Percentiles rank a stretch among this genome's conserved stretches.
phyloP scores from a whole-genome alignment of 2,797 vertebrate species.

The Miichthys miiuy region DNA sequence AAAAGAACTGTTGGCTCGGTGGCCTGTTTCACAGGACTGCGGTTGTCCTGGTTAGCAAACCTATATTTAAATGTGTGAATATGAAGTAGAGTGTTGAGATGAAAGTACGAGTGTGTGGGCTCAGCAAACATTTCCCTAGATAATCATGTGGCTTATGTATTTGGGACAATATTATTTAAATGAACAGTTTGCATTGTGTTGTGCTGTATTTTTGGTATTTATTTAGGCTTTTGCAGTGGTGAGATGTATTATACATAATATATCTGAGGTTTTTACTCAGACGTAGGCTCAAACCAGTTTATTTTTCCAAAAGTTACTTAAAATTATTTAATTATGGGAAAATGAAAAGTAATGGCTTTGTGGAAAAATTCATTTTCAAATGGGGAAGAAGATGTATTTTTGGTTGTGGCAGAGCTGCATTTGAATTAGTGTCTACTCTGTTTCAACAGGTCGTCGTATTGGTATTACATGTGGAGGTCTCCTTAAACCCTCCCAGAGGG shows the following conservation, averaged over 20 bases:
- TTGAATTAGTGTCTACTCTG: slow-evolving; percentile 67
- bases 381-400: slow-evolving; percentile 34
- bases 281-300: slow-evolving; percentile 49
- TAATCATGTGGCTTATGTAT: slow-evolving; percentile 51
- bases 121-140: slow-evolving; percentile 47
- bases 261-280: slow-evolving; percentile 45
- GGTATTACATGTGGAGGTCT: slow-evolving; percentile 74
- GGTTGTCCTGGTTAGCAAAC: slow-evolving; percentile 65
- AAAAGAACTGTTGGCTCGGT: slow-evolving; percentile 59
- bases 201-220: slow-evolving; percentile 46
- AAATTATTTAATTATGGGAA: slow-evolving; percentile 58
- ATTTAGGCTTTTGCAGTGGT: slow-evolving; percentile 25
- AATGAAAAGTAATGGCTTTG: slow-evolving; percentile 52
- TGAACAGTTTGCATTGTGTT: slow-evolving; percentile 63
- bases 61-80: slow-evolving; percentile 55
- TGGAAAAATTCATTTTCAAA: slow-evolving; percentile 60
- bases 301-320: slow-evolving; percentile 56
- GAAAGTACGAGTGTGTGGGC: slow-evolving; percentile 50
- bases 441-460: slow-evolving; percentile 70
- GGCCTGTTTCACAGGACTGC: slow-evolving; percentile 36
- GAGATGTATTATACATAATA: slow-evolving; percentile 22
- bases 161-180: slow-evolving; percentile 54
- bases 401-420: slow-evolving; percentile 50
- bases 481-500: slow-evolving; percentile 80
- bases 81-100: slow-evolving; percentile 54